These are phyloP conservation scores for Morpho achilles DNA, from an alignment of 2,888 invertebrate species.

Conservation along the genomic window DNA sequence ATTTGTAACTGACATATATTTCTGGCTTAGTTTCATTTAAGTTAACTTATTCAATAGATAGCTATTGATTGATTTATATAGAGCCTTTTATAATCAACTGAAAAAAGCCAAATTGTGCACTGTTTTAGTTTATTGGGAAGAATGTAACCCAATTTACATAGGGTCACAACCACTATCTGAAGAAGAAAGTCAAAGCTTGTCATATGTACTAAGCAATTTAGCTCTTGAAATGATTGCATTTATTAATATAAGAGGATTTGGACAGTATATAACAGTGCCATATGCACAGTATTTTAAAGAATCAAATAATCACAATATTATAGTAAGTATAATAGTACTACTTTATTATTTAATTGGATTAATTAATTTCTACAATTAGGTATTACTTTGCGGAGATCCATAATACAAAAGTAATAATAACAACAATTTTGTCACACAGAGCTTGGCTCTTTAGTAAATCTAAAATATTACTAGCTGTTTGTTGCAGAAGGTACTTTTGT, in stretches of 20 bases:
- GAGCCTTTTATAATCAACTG: not conserved
- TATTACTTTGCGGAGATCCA: too few species aligned
- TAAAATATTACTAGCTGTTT: too few species aligned
- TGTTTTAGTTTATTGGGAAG: conserved; percentile 30
- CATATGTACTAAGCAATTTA: conserved; percentile 46
- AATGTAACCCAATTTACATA: conserved; percentile 48
- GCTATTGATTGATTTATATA: not conserved
- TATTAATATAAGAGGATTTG: conserved; percentile 57
- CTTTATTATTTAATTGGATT: too few species aligned
- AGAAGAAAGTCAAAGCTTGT: conserved; percentile 50
- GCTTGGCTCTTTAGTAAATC: too few species aligned
- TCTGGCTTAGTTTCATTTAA: not conserved
- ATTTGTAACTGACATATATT: not conserved
- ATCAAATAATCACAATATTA: conserved; percentile 49
- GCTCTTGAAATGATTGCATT: conserved; percentile 51
- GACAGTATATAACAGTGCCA: conserved; percentile 52
- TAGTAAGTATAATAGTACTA: conserved; percentile 40
- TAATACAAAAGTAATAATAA: too few species aligned
- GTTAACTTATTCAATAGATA: not conserved
- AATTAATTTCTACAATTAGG: too few species aligned
- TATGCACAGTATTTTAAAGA: conserved; percentile 38
- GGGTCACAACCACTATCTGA: conserved; percentile 52
- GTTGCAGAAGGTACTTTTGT: too few species aligned
- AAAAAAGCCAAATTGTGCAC: not conserved
- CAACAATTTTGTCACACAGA: too few species aligned